Percentiles rank a stretch among this genome's conserved stretches.
Conservation (phyloP, 2,797 vertebrate genomes). For the Melanotaenia boesemani region DNA sequence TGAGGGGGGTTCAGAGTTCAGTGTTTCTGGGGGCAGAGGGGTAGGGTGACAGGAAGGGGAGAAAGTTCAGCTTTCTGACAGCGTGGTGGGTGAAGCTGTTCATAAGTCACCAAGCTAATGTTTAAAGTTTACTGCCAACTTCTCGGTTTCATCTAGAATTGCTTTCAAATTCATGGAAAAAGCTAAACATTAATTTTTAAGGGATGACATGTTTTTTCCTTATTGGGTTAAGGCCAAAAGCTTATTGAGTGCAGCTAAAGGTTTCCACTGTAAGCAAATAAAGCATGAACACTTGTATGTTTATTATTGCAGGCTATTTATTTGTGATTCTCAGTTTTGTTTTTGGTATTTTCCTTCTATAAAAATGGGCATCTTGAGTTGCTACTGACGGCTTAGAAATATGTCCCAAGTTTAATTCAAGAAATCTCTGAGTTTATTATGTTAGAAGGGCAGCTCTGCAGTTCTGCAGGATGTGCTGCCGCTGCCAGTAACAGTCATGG, state of each 20-base stretch:
- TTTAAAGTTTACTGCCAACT: conserved; percentile 1
- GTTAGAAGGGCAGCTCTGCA: background rate
- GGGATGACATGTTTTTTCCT: background rate
- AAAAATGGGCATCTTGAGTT: background rate
- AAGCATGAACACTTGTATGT: too few relatives aligned
- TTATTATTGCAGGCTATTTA: too few relatives aligned
- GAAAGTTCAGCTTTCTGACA: too few relatives aligned
- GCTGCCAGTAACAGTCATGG: background rate
- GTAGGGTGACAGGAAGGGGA: too few relatives aligned
- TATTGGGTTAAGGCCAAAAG: conserved; percentile 13
- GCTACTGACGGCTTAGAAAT: background rate
- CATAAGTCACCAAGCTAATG: conserved; percentile 3
- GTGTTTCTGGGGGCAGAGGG: too few relatives aligned
- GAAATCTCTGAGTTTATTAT: background rate
- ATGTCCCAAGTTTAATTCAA: background rate
- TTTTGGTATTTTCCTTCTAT: too few relatives aligned
- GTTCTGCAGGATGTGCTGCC: conserved; percentile 4
- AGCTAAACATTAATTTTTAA: conserved; percentile 36
- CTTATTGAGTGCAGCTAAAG: conserved; percentile 16
- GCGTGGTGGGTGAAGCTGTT: too few relatives aligned
- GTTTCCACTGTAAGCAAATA: background rate
- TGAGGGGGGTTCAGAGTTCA: too few relatives aligned
- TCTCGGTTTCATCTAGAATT: background rate
- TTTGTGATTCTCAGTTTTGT: too few relatives aligned
- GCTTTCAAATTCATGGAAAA: conserved; percentile 19